These are phyloP conservation scores for Arremon brunneinucha DNA, from an alignment of 2,797 vertebrate species.

Conservation along the genomic window DNA sequence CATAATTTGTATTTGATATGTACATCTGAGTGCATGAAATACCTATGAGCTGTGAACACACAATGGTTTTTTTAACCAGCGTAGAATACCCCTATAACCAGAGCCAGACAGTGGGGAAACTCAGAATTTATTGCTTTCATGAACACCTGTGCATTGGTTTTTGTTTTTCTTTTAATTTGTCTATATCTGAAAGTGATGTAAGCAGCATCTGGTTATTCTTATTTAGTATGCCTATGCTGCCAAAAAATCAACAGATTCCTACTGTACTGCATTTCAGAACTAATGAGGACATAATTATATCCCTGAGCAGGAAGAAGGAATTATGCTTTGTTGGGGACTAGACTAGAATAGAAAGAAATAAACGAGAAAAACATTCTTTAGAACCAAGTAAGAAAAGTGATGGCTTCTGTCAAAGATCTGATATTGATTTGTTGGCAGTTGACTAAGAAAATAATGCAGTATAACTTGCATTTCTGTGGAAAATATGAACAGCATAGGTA, in stretches of 20 bases:
- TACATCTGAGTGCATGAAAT: constrained; percentile 17
- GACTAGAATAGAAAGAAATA: constrained; percentile 32
- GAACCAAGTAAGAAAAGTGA: constrained; percentile 12
- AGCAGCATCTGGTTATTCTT: constrained; percentile 68
- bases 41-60: constrained; percentile 22
- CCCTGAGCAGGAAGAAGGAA: constrained; percentile 58
- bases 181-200: constrained; percentile 61
- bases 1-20: constrained; percentile 30
- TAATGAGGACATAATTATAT: constrained; percentile 70
- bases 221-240: constrained; percentile 42
- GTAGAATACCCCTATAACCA: not conserved
- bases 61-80: not conserved
- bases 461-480: not conserved
- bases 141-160: constrained; percentile 48
- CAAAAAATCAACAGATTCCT: constrained; percentile 63
- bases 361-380: constrained; percentile 18
- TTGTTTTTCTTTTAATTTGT: constrained; percentile 64
- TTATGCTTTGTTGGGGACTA: constrained; percentile 48
- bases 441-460: not conserved
- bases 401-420: not conserved
- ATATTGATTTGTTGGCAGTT: not conserved
- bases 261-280: constrained; percentile 58
- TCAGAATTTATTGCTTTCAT: constrained; percentile 23
- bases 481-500: not conserved
- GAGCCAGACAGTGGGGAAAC: not conserved